phyloP scores from a whole-genome alignment of 2,113 vertebrate genomes.

The Piprites chloris region DNA sequence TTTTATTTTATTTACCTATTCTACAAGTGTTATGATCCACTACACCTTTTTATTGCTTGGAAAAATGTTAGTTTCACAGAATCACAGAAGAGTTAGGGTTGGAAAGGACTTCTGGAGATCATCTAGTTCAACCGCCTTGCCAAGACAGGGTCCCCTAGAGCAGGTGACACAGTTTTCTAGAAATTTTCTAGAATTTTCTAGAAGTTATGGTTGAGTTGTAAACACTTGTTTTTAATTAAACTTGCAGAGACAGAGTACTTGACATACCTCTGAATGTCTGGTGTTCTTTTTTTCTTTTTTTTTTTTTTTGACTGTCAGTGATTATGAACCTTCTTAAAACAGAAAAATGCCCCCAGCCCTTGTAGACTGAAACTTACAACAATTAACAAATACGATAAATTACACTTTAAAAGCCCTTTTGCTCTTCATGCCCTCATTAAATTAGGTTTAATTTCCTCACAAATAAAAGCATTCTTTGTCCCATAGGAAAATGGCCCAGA shows the following conservation, averaged over 20 bases:
- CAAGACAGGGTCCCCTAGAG: background rate
- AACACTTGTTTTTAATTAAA: background rate
- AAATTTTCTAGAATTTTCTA: background rate
- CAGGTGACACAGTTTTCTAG: background rate
- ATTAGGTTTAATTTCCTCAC: conserved; percentile 11
- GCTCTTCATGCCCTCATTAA: background rate
- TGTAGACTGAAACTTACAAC: background rate
- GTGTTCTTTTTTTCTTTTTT: background rate
- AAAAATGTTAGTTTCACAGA: background rate
- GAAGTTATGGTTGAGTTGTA: background rate
- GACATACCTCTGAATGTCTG: background rate
- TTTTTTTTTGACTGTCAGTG: background rate
- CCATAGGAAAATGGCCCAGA: background rate
- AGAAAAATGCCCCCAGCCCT: background rate
- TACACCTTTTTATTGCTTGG: background rate
- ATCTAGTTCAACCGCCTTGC: background rate
- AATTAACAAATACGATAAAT: conserved; percentile 24
- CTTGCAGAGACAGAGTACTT: background rate
- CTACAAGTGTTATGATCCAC: background rate
- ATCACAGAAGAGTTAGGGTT: background rate
- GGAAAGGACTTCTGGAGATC: background rate
- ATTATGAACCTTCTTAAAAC: background rate
- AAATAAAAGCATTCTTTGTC: background rate
- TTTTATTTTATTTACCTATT: background rate
- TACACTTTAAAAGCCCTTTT: conserved; percentile 5